phyloP scores from a whole-genome alignment of 2,113 vertebrate species.

The Australoheros scitulus region DNA sequence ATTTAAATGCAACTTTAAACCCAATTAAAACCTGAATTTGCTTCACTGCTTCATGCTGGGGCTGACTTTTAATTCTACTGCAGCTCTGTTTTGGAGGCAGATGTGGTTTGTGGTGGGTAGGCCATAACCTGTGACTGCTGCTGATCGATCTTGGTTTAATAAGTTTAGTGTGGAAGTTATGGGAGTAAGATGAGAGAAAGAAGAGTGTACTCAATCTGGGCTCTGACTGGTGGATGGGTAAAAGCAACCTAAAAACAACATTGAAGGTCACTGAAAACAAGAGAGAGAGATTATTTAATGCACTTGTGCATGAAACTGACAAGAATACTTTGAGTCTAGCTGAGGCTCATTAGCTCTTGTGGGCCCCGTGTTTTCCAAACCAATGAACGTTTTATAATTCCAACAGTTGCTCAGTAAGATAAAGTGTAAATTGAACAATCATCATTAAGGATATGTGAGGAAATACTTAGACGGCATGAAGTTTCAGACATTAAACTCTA shows the following conservation, averaged over 20 bases:
- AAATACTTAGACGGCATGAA: constrained; percentile 39
- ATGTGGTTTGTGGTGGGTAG: constrained; percentile 44
- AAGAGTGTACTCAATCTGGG: neutral
- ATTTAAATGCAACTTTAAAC: constrained; percentile 10
- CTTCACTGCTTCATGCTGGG: neutral
- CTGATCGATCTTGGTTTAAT: constrained; percentile 47
- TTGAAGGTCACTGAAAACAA: neutral
- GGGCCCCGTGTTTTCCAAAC: constrained; percentile 28
- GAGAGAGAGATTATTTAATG: neutral
- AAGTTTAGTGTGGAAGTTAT: constrained; percentile 7
- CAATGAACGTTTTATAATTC: constrained; percentile 33
- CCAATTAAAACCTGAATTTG: constrained; percentile 11
- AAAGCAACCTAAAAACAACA: neutral
- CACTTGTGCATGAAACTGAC: constrained; percentile 6
- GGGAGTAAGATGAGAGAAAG: neutral
- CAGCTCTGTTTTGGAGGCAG: constrained; percentile 4
- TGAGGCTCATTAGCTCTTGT: constrained; percentile 27
- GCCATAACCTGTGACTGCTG: neutral
- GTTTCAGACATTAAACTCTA: constrained; percentile 33
- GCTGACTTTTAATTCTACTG: constrained; percentile 34
- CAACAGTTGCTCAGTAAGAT: constrained; percentile 13
- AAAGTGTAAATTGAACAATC: constrained; percentile 25
- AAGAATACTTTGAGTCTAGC: neutral
- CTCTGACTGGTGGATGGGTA: neutral
- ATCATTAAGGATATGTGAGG: constrained; percentile 36